Evolutionary conservation across 2,113 vertebrate species (phyloP).

Genomic region (Chamaea fasciata): DNA sequence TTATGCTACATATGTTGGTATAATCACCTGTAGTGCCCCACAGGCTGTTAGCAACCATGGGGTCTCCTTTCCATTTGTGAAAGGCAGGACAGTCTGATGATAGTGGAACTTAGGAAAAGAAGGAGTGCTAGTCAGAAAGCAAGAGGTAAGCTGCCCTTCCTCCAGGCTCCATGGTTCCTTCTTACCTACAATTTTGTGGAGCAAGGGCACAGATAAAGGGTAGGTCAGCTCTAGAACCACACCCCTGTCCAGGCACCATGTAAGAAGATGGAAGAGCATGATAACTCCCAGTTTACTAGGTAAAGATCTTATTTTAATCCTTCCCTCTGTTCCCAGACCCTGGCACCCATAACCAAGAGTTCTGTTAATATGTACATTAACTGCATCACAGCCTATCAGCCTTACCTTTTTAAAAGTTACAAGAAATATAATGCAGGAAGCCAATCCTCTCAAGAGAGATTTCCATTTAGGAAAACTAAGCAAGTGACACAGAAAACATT

Average conservation of each 20-base stretch:
- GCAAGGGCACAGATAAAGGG: background rate
- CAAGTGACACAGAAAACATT: background rate
- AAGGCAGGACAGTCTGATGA: background rate
- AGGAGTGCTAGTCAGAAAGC: background rate
- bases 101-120: background rate
- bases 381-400: background rate
- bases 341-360: background rate
- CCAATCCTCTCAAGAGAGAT: background rate
- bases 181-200: background rate
- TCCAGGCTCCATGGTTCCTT: background rate
- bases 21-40: background rate
- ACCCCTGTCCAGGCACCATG: no score
- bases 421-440: background rate
- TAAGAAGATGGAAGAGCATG: background rate
- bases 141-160: background rate
- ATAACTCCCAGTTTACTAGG: background rate
- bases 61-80: background rate
- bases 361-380: background rate
- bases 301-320: background rate
- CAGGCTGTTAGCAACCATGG: background rate
- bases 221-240: background rate
- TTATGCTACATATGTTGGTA: background rate
- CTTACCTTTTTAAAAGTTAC: background rate
- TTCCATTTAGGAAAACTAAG: background rate
- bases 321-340: background rate